Base-by-base conservation (phyloP, 53 echinoderm and acorn worm genomes). In the Antedon mediterranea region DNA sequence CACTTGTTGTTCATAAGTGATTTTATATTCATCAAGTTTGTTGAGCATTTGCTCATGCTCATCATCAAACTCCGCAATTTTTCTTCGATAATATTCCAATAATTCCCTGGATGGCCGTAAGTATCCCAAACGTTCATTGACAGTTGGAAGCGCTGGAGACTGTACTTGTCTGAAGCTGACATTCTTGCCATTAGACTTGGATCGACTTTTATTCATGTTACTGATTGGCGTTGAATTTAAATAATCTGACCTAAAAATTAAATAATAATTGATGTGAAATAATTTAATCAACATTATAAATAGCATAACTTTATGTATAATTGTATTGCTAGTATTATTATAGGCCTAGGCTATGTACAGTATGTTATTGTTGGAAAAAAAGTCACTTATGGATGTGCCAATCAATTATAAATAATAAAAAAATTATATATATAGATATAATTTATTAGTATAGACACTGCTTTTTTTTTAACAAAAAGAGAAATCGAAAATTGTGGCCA, bases 1-100 rank as follows among this genome's bases (percentile, higher is more conserved):
- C 73, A 98, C 98, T 90, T 98, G 98, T 74, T 92, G 88, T 84
- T 98, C 98, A 81, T 98, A 98, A 4, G 98, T 98, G 43, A 93
- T 85, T 82, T 93, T 98, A 72, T 98, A 98, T 29, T 98, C 80
- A 28, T 98, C 98, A 74, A 98, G 80, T 33, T 86, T 90, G 30
- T 90, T 90, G 41, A 92, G 34, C 98, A 98, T 98, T 71, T 90
- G 90, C 72, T 98, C 90, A 73, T 98, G 98, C 34, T 98, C 98
- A 20, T 90, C 90, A 84, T 98, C 98, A 90, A 93, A 98, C 73
- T 98, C 92, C 8, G 98, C 98, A 28, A 98, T 98, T 83, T 98
- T 98, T 76, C 89, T 90, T 30, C 98, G 73, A 43, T 98, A 98
- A 30, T 98, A 98, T 86, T 98, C 98, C 75, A 98, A 71, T 7